Conservation (phyloP, 2,113 vertebrate genomes). For the Tor tambroides region DNA sequence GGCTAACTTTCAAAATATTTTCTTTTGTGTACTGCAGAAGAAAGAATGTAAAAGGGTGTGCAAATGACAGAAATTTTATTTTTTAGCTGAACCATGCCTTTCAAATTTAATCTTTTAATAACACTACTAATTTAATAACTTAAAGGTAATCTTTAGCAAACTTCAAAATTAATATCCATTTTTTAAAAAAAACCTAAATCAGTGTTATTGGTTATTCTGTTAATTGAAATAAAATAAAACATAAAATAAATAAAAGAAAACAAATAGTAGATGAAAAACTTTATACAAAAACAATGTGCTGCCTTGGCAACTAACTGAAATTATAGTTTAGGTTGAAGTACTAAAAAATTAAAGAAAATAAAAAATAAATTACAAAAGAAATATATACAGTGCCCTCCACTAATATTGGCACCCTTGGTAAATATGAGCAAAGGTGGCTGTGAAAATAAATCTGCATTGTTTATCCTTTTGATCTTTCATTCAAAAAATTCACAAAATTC, state of each 20-base stretch:
- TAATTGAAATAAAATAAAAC: background rate
- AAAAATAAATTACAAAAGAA: background rate
- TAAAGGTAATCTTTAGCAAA: background rate
- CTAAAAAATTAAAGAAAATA: background rate
- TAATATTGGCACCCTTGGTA: too few relatives aligned
- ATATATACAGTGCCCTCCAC: too few relatives aligned
- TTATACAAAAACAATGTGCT: background rate
- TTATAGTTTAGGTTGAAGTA: background rate
- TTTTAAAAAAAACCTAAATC: background rate
- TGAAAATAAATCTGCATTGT: too few relatives aligned
- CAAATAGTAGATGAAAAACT: background rate
- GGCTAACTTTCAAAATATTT: background rate
- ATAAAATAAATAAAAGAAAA: background rate
- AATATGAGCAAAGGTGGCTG: too few relatives aligned
- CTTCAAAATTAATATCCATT: background rate
- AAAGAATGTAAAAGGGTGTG: background rate
- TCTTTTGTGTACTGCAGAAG: background rate
- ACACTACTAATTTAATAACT: background rate
- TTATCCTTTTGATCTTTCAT: too few relatives aligned
- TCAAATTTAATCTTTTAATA: background rate
- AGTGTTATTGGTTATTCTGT: background rate
- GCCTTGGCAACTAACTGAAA: background rate
- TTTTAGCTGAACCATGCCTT: background rate
- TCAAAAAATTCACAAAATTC: too few relatives aligned
- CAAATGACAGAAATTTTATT: background rate